Conservation (phyloP, 2,888 invertebrate genomes). For the Antheraea assamensis region DNA sequence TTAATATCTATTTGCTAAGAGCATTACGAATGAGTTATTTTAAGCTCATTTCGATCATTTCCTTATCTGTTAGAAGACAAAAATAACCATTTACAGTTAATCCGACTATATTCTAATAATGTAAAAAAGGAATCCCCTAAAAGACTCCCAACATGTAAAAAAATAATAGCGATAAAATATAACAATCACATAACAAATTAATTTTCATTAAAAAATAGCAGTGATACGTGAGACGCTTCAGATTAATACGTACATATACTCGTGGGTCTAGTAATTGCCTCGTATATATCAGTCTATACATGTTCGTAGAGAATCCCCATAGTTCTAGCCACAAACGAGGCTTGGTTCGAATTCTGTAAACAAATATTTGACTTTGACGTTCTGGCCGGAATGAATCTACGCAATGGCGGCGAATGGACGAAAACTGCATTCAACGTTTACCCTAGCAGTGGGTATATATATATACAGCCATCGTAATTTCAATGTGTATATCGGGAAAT, state of each 20-base stretch:
- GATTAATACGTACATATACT: neutral
- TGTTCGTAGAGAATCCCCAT: neutral
- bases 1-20: no score
- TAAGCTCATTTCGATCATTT: no score
- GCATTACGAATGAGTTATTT: no score
- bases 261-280: neutral
- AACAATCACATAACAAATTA: no score
- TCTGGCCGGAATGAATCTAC: neutral
- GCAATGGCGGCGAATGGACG: neutral
- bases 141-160: no score
- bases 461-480: neutral
- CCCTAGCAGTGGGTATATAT: neutral
- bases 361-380: neutral
- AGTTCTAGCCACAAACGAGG: neutral
- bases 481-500: neutral
- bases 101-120: no score
- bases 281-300: neutral
- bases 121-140: no score
- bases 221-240: no score
- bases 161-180: no score
- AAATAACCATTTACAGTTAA: no score
- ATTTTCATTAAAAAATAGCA: no score
- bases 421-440: neutral
- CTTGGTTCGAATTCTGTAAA: neutral
- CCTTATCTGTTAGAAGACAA: no score